Evolutionary conservation across 2,888 invertebrate genomes (phyloP).

Genomic region (Hypena proboscidalis): DNA sequence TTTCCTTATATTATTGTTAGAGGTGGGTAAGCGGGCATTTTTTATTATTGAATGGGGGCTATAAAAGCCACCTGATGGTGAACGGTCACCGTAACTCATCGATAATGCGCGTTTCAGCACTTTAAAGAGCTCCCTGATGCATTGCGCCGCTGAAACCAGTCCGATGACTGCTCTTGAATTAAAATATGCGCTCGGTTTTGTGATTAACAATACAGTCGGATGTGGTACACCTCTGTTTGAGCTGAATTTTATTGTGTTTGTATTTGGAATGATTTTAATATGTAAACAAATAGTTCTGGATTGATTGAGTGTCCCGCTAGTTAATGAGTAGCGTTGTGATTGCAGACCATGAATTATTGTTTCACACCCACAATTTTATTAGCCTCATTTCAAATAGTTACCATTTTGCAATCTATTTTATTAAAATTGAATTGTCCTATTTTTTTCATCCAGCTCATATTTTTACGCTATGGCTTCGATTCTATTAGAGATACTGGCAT

Average conservation of each 20-base stretch:
- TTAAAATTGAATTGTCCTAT: too few relatives aligned
- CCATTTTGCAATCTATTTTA: too few relatives aligned
- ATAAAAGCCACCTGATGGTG: conserved; percentile 45
- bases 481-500: too few relatives aligned
- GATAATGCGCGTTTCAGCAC: conserved; percentile 44
- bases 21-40: conserved; percentile 16
- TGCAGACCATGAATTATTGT: too few relatives aligned
- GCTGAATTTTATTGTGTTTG: conserved; percentile 1
- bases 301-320: too few relatives aligned
- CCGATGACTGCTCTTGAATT: conserved; percentile 29
- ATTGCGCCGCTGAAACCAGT: conserved; percentile 40
- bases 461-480: too few relatives aligned
- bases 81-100: conserved; percentile 46
- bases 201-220: conserved; percentile 23
- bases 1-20: conserved; percentile 3
- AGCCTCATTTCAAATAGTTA: too few relatives aligned
- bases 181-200: conserved; percentile 27
- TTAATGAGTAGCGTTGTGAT: too few relatives aligned
- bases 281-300: too few relatives aligned
- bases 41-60: conserved; percentile 42
- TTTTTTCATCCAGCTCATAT: too few relatives aligned
- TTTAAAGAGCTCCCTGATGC: conserved; percentile 47
- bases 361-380: too few relatives aligned
- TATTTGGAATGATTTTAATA: too few relatives aligned
- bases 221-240: not conserved